Evolutionary conservation across 2,888 invertebrate species (phyloP).

Genomic region (Leptinotarsa peninsularis): DNA sequence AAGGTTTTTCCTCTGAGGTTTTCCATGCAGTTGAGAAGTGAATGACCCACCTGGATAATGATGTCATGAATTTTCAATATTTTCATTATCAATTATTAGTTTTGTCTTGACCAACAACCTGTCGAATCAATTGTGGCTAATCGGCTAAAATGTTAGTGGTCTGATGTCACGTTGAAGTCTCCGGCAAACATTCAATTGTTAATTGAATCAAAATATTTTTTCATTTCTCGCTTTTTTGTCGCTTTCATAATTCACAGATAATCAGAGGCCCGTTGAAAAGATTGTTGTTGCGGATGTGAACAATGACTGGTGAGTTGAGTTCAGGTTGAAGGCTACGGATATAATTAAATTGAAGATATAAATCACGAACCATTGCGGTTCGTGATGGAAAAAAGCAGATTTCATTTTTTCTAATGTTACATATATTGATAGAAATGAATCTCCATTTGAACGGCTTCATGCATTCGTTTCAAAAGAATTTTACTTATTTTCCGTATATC

Average conservation of each 20-base stretch:
- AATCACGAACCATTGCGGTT: conserved; percentile 48
- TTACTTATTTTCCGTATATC: too few relatives aligned
- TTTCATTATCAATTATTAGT: too few relatives aligned
- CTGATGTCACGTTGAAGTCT: conserved; percentile 1
- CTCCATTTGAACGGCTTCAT: too few relatives aligned
- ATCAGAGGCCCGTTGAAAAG: conserved; percentile 22
- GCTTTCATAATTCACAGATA: conserved; percentile 10
- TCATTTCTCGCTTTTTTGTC: neutral
- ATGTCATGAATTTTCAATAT: too few relatives aligned
- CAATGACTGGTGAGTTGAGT: conserved; percentile 55
- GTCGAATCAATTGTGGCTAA: too few relatives aligned
- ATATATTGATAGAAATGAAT: too few relatives aligned
- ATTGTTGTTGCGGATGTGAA: conserved; percentile 48
- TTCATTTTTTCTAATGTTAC: too few relatives aligned
- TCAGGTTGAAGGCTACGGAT: conserved; percentile 57
- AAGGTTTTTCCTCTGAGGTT: too few relatives aligned
- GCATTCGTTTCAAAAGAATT: too few relatives aligned
- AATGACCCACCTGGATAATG: too few relatives aligned
- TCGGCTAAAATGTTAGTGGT: neutral
- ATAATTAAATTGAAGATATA: conserved; percentile 55
- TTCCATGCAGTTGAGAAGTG: too few relatives aligned
- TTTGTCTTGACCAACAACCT: neutral
- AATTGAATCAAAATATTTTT: neutral
- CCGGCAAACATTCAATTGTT: neutral
- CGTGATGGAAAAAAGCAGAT: neutral